Conservation (phyloP, 2,113 vertebrate genomes). For the Brachyhypopomus occidentalis region DNA sequence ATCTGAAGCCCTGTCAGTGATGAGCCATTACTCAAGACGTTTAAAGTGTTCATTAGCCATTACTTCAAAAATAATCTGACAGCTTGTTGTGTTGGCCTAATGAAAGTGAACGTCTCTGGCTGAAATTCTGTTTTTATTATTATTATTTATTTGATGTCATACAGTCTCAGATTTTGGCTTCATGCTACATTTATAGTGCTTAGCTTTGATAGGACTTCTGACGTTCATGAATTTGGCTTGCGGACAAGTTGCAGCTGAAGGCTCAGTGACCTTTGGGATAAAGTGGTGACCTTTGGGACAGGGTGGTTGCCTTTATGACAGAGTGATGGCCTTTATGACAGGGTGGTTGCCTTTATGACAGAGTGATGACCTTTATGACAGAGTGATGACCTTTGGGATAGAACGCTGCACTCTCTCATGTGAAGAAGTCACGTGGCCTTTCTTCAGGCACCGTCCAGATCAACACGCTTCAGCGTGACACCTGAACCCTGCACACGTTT, state of each 20-base stretch:
- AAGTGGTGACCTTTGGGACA: conserved; percentile 27
- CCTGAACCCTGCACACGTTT: no score
- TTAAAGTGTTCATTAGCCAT: no score
- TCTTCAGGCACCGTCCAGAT: conserved; percentile 13
- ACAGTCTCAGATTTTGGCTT: neutral
- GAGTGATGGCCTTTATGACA: conserved; percentile 49
- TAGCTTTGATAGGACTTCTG: conserved; percentile 2
- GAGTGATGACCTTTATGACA: no score
- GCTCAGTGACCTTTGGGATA: conserved; percentile 60
- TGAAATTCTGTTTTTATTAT: neutral
- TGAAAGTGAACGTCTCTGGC: neutral
- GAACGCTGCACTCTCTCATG: conserved; percentile 42
- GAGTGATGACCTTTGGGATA: conserved; percentile 54
- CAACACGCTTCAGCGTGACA: no score
- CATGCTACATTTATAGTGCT: neutral
- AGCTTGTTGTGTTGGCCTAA: neutral
- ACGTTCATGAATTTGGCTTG: conserved; percentile 49
- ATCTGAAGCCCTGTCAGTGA: no score
- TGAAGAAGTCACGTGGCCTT: conserved; percentile 54
- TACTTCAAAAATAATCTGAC: conserved; percentile 12
- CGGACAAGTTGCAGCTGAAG: conserved; percentile 42
- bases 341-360: no score
- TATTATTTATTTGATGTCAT: conserved; percentile 25
- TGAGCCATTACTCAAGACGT: no score
- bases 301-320: no score